Percentiles rank a stretch among this genome's conserved stretches.
Evolutionary conservation across 2,888 invertebrate species (phyloP).

Genomic region (Slavum lentiscoides): DNA sequence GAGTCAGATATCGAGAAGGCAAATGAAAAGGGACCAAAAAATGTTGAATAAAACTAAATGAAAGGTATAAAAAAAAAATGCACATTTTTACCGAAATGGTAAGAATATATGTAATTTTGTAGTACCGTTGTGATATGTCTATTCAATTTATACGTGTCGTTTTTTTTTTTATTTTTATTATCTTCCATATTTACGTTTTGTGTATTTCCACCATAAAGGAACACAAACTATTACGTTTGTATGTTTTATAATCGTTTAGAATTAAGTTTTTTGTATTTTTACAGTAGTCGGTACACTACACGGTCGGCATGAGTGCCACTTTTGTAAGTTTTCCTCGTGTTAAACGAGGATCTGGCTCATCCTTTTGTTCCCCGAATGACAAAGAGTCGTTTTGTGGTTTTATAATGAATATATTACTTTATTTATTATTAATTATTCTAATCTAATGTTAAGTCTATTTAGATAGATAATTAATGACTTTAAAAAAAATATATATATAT

Average conservation of each 20-base stretch:
- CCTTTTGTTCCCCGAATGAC: conserved; percentile 37
- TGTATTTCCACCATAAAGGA: not conserved
- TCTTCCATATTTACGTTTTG: conserved; percentile 21
- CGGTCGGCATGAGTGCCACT: not conserved
- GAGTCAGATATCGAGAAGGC: not conserved
- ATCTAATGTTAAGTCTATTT: not conserved
- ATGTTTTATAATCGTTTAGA: conserved; percentile 27
- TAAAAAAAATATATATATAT: not conserved
- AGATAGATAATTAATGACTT: not conserved
- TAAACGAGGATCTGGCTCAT: conserved; percentile 23
- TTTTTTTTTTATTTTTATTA: conserved; percentile 16
- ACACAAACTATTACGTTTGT: conserved; percentile 19
- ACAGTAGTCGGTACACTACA: conserved; percentile 29
- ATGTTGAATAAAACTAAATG: not conserved
- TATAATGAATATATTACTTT: not conserved
- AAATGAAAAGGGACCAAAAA: conserved; percentile 1
- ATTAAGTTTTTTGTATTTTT: conserved; percentile 36
- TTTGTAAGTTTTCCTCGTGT: not conserved
- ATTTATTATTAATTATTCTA: conserved; percentile 7
- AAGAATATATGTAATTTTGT: not conserved
- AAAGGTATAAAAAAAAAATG: not conserved
- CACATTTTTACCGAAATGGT: not conserved
- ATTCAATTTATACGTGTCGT: conserved; percentile 20
- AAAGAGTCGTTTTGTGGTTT: conserved; percentile 6
- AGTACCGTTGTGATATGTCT: conserved; percentile 43